Base-by-base conservation (phyloP, 2,888 invertebrate species). In the Leucophenga montana region DNA sequence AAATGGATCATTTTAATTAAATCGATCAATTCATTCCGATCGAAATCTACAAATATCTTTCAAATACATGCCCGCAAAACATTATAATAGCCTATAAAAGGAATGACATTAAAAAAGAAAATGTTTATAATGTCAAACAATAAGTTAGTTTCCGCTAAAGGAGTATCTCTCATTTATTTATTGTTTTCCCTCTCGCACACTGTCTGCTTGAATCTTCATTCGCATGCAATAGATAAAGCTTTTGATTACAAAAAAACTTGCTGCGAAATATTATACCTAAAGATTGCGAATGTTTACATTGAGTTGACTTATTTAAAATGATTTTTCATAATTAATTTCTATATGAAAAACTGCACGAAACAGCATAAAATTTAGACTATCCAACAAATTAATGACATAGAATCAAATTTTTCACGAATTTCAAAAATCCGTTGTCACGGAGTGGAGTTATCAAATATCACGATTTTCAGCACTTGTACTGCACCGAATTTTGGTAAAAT, bases 271-370 rank as follows among this genome's bases (percentile, higher is more conserved):
- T 13, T 48, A 31, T 8, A 18, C 8, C 2, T 13, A 66, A 3
- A 31, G 27, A 31, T 9, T 18, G 33, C 16, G n/a, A 48, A 53
- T 81, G 82, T 82, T 82, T 81, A 81, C 78, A 76, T 70, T 72
- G 66, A 71, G 71, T 67, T 69, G 11, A 69, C 71, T 72, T 75
- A 86, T 86, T 86, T 85, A 84, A 85, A 85, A 76, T 81, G 79
- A 73, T 81, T 81, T 86, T 87, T 72, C 69, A 78, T 85, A 87
- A 85, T 75, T 84, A 71, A 73, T 85, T 87, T 86, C 18, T 53
- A 54, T 69, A 71, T 71, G 69, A 81, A 75, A 73, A 68, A 4
- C 2, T 3, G 0, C 2, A 31, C 8, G 0, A 44, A 77, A 78
- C 75, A 22, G 0, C 14, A 39, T 69, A 4, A 77, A 67, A 78